Evolutionary conservation across 37 sponge, comb jelly and placozoan species (phyloP), one percentile per base, ranked within the genome.

Genomic region (Aphrocallistes beatrix): DNA sequence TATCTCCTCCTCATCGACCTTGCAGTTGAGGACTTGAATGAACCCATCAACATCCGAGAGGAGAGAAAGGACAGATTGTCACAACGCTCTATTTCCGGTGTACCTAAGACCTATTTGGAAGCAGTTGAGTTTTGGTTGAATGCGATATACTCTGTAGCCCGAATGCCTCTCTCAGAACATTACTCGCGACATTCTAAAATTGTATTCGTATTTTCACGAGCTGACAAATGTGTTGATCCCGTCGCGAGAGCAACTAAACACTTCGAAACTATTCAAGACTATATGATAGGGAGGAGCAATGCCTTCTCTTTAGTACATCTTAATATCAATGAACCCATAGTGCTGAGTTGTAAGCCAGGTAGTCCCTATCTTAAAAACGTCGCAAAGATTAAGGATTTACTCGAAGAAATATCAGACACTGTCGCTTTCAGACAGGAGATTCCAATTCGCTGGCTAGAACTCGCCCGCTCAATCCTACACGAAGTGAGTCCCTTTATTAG

Each of bases 131-230:
- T 60, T 60, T 60, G 75, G 75, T 60, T 60, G 75, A 60, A 60
- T 60, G 75, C 75, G 75, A 60, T 60, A 21, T 60, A 60, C 75
- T 60, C 75, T 60, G 75, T 60, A 60, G 75, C 75, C 3, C 75
- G 75, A 25, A 60, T 60, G 75, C 75, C 75, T 25, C 34, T 19
- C 32, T 60, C 75, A 25, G 75, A 60, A 30, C 75, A 60, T 13
- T 60, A 60, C n/a, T 60, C 75, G 34, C 75, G 75, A 6, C 75
- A 60, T 60, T 60, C 75, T 3, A 60, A 60, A 13, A 30, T 60
- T 19, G 75, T 60, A 13, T 60, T 60, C n/a, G 34, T 60, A 13
- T 60, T 60, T 60, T 60, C 75, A 19, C 75, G 75, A 60, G 75
- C 75, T 60, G 75, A 60, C 34, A 60, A 60, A 30, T 60, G 75